A percentile compares a stretch with the other conserved stretches of the same genome.
Evolutionary conservation across 1,140 invertebrate species (phyloP).

Genomic region (Sitobion miscanthi): DNA sequence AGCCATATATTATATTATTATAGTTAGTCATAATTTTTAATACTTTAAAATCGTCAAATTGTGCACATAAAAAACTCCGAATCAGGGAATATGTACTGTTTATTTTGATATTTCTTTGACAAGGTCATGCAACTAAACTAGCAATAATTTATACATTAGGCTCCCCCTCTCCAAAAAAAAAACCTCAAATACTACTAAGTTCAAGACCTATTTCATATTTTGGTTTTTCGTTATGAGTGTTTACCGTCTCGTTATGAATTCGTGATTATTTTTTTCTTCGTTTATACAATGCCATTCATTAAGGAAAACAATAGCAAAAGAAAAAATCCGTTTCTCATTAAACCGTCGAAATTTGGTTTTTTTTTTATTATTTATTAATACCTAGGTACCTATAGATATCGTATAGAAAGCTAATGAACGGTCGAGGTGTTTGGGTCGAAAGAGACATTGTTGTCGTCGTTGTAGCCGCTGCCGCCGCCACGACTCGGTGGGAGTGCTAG

Average conservation of each 20-base stretch:
- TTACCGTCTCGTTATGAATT: neutral
- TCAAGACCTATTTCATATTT: neutral
- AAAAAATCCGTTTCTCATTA: neutral
- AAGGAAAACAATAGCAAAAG: neutral
- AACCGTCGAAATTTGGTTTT: neutral
- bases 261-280: neutral
- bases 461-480: neutral
- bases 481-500: neutral
- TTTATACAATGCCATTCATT: slow-evolving; percentile 27
- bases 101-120: neutral
- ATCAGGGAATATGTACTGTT: neutral
- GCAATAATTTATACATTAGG: neutral
- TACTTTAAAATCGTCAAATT: neutral
- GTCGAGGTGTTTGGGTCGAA: slow-evolving; percentile 5
- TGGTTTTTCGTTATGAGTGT: neutral
- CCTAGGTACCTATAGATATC: neutral
- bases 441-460: neutral
- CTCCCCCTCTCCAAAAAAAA: neutral
- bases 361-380: neutral
- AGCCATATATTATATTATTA: neutral
- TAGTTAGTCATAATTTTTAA: too few species aligned
- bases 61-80: neutral
- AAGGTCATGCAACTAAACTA: neutral
- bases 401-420: slow-evolving; percentile 50
- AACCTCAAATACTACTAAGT: neutral